phyloP scores from a whole-genome alignment of 1,140 invertebrate genomes.

The Heliothis virescens region DNA sequence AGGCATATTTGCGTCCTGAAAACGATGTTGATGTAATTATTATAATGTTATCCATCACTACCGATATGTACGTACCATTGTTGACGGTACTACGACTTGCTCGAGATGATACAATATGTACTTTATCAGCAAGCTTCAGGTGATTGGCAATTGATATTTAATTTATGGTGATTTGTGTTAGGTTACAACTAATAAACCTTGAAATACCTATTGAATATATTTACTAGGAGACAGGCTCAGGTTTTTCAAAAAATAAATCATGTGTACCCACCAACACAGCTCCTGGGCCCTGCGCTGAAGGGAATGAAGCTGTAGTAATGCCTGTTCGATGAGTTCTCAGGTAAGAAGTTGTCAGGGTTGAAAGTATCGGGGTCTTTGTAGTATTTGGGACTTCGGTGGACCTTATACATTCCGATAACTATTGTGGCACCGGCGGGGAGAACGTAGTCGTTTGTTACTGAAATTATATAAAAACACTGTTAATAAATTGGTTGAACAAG shows the following conservation, averaged over 20 bases:
- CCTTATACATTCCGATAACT: conserved; percentile 88
- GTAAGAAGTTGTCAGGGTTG: conserved; percentile 94
- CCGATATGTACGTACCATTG: too few species aligned
- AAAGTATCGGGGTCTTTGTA: conserved; percentile 93
- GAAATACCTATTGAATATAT: too few species aligned
- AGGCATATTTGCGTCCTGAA: conserved; percentile 93
- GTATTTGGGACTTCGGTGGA: conserved; percentile 90
- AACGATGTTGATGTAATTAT: neutral
- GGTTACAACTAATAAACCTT: too few species aligned
- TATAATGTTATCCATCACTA: neutral
- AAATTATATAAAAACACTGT: conserved; percentile 53
- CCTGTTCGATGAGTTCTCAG: conserved; percentile 90
- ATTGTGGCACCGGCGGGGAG: conserved; percentile 90
- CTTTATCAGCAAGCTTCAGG: too few species aligned
- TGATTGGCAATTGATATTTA: too few species aligned
- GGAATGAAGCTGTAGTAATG: conserved; percentile 95
- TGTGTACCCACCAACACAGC: conserved; percentile 90
- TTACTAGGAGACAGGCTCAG: too few species aligned
- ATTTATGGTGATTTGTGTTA: too few species aligned
- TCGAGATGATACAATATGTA: too few species aligned
- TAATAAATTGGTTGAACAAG: neutral
- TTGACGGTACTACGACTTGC: too few species aligned
- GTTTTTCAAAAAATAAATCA: too few species aligned
- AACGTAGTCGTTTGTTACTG: conserved; percentile 85
- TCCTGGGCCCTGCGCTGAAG: conserved; percentile 94